Evolutionary conservation across 2,797 vertebrate genomes (phyloP), one percentile per base, ranked within the genome.

Genomic region (Galago senegalensis): DNA sequence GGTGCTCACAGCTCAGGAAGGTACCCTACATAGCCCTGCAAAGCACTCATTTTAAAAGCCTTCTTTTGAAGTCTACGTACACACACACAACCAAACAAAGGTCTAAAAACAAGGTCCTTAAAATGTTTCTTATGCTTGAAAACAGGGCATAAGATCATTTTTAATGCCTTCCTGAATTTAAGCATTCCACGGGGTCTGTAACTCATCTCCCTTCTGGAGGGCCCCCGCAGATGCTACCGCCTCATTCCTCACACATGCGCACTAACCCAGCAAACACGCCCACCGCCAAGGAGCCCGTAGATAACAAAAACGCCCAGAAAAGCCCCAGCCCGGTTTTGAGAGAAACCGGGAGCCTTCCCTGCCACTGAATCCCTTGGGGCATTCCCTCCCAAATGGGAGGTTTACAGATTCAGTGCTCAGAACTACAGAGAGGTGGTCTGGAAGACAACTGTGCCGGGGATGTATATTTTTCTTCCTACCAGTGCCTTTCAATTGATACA

Each of bases 401-500:
- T 40, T 40, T 43, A 60, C 56, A 37, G 89, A 46, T 31, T 18
- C 53, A 23, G 16, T 27, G 80, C 86, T 91, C 92, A 20, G 27
- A 76, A 95, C 96, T 8, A 2, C 70, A 40, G 46, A 21, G 67
- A 58, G 82, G 43, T 40, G 84, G 2, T 81, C 56, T 25, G 73
- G 76, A 63, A 81, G 21, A 86, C 40, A 27, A 27, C 76, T 13
- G 31, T 37, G 34, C 90, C 14, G 16, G 69, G 79, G 93, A 86
- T 17, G 76, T 84, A 25, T 93, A 84, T 96, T 92, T 89, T 97
- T 98, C 96, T 98, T 91, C 95, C 96, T 94, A 97, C 98, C 92
- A 97, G 96, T 98, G 97, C 97, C 98, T 98, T 97, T 98, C 96
- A 98, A 98, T 97, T 88, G 98, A 98, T 98, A 97, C 94, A 87